These are phyloP conservation scores for Phalera bucephala DNA, from an alignment of 2,888 invertebrate species.

Conservation along the genomic window DNA sequence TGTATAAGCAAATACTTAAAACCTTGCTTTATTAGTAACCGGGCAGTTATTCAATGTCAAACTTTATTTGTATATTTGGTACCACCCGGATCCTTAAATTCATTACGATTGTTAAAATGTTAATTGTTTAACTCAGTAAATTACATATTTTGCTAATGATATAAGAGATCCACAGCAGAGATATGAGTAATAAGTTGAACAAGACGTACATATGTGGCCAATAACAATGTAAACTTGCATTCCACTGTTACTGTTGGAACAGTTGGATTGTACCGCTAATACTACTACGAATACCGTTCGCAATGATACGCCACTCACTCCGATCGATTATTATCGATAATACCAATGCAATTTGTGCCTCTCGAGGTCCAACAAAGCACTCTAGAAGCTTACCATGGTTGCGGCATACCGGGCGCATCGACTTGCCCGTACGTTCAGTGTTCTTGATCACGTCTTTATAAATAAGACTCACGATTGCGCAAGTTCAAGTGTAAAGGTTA, in stretches of 20 bases:
- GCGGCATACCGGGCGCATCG: constrained; percentile 4
- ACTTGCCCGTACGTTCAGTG: constrained; percentile 9
- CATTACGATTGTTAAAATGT: no score
- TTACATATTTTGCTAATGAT: no score
- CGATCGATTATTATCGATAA: constrained; percentile 58
- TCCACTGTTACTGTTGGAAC: constrained; percentile 50
- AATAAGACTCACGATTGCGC: constrained; percentile 15
- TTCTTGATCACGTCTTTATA: constrained; percentile 22
- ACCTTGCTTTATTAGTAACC: neutral
- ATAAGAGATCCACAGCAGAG: neutral
- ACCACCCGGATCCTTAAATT: constrained; percentile 34
- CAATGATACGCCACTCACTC: constrained; percentile 50
- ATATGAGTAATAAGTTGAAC: constrained; percentile 17
- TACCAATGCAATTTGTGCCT: constrained; percentile 49
- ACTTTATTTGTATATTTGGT: constrained; percentile 9
- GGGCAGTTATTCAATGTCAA: neutral
- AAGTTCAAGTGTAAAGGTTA: constrained; percentile 17
- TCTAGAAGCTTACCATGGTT: constrained; percentile 9
- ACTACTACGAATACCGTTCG: constrained; percentile 64
- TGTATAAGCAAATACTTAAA: no score
- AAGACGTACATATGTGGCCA: constrained; percentile 29
- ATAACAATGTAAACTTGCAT: constrained; percentile 31
- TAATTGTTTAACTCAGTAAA: neutral
- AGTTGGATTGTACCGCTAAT: constrained; percentile 64
- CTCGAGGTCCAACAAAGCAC: constrained; percentile 35